Evolutionary conservation across 1,140 invertebrate genomes (phyloP).

Genomic region (Cecropterus lyciades): DNA sequence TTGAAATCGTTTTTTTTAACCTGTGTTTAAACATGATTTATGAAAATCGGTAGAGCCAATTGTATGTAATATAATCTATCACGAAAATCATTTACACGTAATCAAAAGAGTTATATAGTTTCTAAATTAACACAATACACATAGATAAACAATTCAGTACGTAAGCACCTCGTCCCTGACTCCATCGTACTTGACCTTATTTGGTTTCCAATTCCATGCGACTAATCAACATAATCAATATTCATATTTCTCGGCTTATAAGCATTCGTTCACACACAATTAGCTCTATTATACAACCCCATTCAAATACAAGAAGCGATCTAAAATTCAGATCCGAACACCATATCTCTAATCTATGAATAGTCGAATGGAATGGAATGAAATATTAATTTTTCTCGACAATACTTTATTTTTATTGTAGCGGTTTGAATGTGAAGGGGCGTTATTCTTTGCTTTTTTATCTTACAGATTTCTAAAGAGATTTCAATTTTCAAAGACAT

Average conservation of each 20-base stretch:
- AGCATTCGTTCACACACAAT: slow-evolving; percentile 77
- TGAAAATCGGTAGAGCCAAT: no score
- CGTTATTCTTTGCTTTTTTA: slow-evolving; percentile 16
- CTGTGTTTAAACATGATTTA: no score
- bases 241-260: slow-evolving; percentile 60
- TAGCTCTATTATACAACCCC: slow-evolving; percentile 72
- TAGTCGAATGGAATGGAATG: slow-evolving; percentile 42
- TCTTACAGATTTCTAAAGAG: slow-evolving; percentile 16
- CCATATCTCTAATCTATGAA: slow-evolving; percentile 70
- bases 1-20: no score
- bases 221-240: slow-evolving; percentile 68
- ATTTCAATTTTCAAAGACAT: slow-evolving; percentile 18
- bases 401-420: slow-evolving; percentile 77
- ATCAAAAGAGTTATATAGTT: no score
- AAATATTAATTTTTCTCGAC: slow-evolving; percentile 73
- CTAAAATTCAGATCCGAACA: slow-evolving; percentile 74
- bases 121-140: no score
- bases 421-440: slow-evolving; percentile 53
- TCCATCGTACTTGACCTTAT: slow-evolving; percentile 39
- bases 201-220: slow-evolving; percentile 43
- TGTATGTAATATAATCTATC: no score
- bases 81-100: no score
- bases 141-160: background rate
- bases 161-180: slow-evolving; percentile 32
- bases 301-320: slow-evolving; percentile 61